A percentile compares a stretch with the other conserved stretches of the same genome.
Evolutionary conservation across 35 echinoderm and acorn worm species (phyloP).

Genomic region (Amphiura filiformis): DNA sequence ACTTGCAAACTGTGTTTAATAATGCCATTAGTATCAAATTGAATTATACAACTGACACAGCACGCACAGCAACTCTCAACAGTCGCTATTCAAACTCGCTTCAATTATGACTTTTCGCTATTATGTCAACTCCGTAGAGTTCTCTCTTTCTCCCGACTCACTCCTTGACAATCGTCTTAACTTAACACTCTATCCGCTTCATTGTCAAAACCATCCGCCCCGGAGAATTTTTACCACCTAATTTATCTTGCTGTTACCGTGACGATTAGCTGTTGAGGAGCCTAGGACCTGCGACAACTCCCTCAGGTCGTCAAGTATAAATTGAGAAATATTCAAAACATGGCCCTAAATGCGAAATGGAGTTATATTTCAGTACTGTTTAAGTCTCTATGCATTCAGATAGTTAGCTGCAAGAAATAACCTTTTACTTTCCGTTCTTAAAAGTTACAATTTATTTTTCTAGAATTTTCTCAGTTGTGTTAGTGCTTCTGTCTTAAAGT

Average conservation of each 20-base stretch:
- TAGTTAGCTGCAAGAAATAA: neutral
- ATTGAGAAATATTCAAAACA: conserved; percentile 15
- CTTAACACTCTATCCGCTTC: neutral
- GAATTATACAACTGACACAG: neutral
- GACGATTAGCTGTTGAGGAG: neutral
- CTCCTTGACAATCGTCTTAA: neutral
- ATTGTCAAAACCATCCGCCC: neutral
- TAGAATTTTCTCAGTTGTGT: no score
- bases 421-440: neutral
- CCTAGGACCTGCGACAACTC: neutral
- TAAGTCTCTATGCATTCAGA: neutral
- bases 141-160: no score
- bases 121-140: neutral
- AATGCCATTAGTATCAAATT: conserved; percentile 12
- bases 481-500: no score
- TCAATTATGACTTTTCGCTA: neutral
- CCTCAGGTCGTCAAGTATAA: neutral
- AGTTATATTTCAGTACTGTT: neutral
- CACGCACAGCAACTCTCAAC: neutral
- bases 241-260: neutral
- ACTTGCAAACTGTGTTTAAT: conserved; percentile 10
- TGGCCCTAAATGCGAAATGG: neutral
- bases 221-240: neutral
- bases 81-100: neutral
- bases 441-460: neutral